Conservation (phyloP, 2,797 vertebrate genomes). For the Catharus ustulatus region DNA sequence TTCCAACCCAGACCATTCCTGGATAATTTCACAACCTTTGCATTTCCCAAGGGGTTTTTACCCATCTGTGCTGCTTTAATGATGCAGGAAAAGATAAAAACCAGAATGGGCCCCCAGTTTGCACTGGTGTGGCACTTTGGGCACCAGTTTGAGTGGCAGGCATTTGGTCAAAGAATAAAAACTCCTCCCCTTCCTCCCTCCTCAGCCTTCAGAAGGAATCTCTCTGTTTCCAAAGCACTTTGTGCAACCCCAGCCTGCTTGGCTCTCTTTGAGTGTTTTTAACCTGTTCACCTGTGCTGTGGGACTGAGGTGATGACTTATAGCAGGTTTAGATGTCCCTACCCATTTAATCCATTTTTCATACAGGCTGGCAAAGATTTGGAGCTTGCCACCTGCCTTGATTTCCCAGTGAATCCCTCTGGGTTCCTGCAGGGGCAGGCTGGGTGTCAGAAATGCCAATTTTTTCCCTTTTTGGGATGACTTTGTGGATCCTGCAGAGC, state of each 20-base stretch:
- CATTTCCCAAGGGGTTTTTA: background rate
- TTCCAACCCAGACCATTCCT: background rate
- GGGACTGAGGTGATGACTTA: background rate
- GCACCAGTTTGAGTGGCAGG: background rate
- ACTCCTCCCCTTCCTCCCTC: accelerated
- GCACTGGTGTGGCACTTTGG: background rate
- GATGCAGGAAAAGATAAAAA: background rate
- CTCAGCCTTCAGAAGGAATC: background rate
- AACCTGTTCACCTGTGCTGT: background rate
- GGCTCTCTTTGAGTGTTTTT: background rate
- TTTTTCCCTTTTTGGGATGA: background rate
- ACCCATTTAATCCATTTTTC: background rate
- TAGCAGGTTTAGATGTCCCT: background rate
- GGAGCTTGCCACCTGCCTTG: background rate
- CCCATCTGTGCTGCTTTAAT: background rate
- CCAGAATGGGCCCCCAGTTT: accelerated
- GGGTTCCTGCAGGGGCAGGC: background rate
- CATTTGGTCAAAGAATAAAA: background rate
- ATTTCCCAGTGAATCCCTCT: background rate
- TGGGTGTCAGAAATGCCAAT: background rate
- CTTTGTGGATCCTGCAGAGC: background rate
- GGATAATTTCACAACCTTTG: background rate
- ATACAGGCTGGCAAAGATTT: background rate
- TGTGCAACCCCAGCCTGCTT: background rate
- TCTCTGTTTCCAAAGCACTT: background rate